Evolutionary conservation across 1,140 invertebrate species (phyloP).

Genomic region (Platyscapa corneri): DNA sequence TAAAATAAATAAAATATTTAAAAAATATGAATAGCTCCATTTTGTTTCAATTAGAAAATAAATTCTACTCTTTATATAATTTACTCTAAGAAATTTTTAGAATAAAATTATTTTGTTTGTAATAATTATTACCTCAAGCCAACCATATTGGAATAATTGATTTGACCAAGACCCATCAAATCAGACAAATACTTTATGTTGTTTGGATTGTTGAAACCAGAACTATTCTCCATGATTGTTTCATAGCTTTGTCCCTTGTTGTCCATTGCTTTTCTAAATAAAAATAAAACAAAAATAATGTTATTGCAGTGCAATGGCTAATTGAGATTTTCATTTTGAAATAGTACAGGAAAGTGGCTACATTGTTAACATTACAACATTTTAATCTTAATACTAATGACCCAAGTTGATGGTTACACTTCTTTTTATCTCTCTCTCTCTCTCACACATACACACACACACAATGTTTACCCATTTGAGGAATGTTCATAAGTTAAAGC

Average conservation of each 20-base stretch:
- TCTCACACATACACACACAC: neutral
- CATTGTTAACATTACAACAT: conserved; percentile 67
- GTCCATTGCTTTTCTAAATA: conserved; percentile 84
- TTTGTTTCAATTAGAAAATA: too few relatives aligned
- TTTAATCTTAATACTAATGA: conserved; percentile 38
- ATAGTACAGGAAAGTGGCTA: conserved; percentile 55
- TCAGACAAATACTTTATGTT: conserved; percentile 86
- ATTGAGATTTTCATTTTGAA: conserved; percentile 17
- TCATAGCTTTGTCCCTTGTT: conserved; percentile 88
- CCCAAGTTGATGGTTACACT: neutral
- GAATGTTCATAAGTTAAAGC: neutral
- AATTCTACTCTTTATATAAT: neutral
- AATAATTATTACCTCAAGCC: conserved; percentile 79
- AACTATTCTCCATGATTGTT: conserved; percentile 87
- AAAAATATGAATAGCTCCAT: too few relatives aligned
- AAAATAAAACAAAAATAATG: conserved; percentile 61
- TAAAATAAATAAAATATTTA: too few relatives aligned
- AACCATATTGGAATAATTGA: conserved; percentile 84
- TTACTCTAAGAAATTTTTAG: neutral
- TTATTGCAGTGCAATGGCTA: conserved; percentile 3
- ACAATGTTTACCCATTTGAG: conserved; percentile 1
- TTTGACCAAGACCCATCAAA: conserved; percentile 81
- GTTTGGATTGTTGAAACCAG: conserved; percentile 93
- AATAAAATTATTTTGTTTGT: neutral
- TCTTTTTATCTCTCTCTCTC: neutral